Base-by-base conservation (phyloP, 2,888 invertebrate genomes). In the Idaea dimidiata region DNA sequence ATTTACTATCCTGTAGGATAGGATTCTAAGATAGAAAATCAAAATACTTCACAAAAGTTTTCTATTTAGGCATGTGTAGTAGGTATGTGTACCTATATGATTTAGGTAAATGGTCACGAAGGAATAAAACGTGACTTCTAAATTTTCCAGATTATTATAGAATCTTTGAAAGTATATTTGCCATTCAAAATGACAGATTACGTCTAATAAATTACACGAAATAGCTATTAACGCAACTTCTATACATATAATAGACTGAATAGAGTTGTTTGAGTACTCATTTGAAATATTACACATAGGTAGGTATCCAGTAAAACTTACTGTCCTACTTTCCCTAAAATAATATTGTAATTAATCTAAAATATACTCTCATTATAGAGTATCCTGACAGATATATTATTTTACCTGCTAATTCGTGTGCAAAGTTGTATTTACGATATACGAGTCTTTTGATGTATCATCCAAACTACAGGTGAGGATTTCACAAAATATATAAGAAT, bases 321-420 rank as follows among this genome's bases (percentile, higher is more conserved):
- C 59, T 62, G 75, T 59, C 74, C 77, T 66, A 70, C 59, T 75
- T 77, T 79, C 72, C 72, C 70, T 69, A 71, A 78, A 76, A 80
- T 74, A 43, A 71, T 71, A 60, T 59, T 57, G 72, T 73, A 81
- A 83, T 85, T 82, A 81, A 82, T 85, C 75, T 73, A 65, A 71
- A 70, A 73, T 72, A 72, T 73, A 74, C 76, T 71, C 82, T 83
- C 80, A 82, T 86, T 86, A 86, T 72, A 72, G 70, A 66, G 66
- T 66, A 67, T 75, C 77, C 74, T 81, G 86, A 84, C 82, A 81
- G 83, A 84, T 84, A 83, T 83, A 83, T 81, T 77, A 80, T 80
- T 73, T 81, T 73, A 78, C 74, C 75, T 72, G 71, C 74, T 73
- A 72, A 68, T 71, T 58, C 8, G 24, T 43, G 32, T 64, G 66